These are phyloP conservation scores for Pangasius larnaudii DNA, from an alignment of 2,797 vertebrate species.

Conservation along the genomic window DNA sequence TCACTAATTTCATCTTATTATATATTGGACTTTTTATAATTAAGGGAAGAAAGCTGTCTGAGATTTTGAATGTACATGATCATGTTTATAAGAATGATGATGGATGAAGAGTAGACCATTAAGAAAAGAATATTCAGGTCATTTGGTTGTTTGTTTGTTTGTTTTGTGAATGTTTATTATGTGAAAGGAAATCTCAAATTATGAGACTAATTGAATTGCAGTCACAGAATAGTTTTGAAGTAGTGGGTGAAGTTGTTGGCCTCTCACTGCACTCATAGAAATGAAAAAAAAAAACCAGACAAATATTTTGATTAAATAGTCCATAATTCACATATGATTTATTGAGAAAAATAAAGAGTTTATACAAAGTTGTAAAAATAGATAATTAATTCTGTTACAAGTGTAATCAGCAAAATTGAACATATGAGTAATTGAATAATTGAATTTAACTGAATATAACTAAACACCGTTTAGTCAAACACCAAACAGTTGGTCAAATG, in stretches of 20 bases:
- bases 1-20: background rate
- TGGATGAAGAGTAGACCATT: background rate
- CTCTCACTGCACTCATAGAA: background rate
- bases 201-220: background rate
- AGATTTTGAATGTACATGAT: background rate
- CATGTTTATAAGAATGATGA: background rate
- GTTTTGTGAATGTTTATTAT: too few relatives aligned
- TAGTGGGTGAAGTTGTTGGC: background rate
- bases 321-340: background rate
- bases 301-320: background rate
- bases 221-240: conserved; percentile 2
- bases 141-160: background rate
- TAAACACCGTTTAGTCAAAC: background rate
- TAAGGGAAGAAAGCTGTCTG: too few relatives aligned
- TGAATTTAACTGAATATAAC: background rate
- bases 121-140: background rate
- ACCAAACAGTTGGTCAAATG: background rate
- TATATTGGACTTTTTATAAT: background rate
- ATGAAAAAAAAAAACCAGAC: background rate
- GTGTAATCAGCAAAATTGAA: background rate
- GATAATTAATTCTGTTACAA: background rate
- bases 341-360: background rate
- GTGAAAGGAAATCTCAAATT: background rate
- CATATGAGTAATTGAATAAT: background rate
- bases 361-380: background rate